phyloP scores from a whole-genome alignment of 1,140 invertebrate species.

The Caenorhabditis inopinata region DNA sequence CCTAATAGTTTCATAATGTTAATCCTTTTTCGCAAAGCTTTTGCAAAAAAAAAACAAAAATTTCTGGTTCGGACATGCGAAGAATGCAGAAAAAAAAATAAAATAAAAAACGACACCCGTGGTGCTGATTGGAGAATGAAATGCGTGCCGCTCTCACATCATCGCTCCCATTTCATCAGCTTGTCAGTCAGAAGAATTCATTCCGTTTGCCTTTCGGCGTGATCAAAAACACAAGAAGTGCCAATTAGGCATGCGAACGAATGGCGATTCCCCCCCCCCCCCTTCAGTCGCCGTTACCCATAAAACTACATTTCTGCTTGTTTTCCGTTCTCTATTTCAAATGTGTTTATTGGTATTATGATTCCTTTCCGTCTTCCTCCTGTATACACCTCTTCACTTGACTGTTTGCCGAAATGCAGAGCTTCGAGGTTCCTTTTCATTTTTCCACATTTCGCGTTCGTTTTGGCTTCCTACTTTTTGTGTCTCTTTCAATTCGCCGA shows the following conservation, averaged over 20 bases:
- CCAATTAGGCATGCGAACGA: constrained; percentile 22
- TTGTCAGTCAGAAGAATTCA: not conserved
- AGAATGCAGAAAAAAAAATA: no score
- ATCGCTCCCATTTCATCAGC: not conserved
- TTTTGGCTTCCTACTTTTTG: not conserved
- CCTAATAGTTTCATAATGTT: no score
- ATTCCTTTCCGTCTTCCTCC: not conserved
- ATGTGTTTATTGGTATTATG: not conserved
- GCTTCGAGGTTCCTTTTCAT: not conserved
- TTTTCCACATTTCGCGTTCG: not conserved
- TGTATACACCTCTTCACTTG: not conserved
- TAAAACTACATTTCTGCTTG: no score
- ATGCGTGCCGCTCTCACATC: not conserved
- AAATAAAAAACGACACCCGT: not conserved
- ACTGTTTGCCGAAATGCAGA: not conserved
- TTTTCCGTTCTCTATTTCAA: not conserved
- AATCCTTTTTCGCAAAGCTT: no score
- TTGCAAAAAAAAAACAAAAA: no score
- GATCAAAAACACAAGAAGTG: not conserved
- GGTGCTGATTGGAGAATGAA: not conserved
- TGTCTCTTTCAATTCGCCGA: not conserved
- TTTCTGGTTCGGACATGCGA: no score
- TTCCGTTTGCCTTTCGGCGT: not conserved
- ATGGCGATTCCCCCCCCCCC: not conserved
- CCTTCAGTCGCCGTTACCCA: not conserved